Evolutionary conservation across 2,888 invertebrate genomes (phyloP), one percentile per base, ranked within the genome.

Genomic region (Yponomeuta plumbellus): DNA sequence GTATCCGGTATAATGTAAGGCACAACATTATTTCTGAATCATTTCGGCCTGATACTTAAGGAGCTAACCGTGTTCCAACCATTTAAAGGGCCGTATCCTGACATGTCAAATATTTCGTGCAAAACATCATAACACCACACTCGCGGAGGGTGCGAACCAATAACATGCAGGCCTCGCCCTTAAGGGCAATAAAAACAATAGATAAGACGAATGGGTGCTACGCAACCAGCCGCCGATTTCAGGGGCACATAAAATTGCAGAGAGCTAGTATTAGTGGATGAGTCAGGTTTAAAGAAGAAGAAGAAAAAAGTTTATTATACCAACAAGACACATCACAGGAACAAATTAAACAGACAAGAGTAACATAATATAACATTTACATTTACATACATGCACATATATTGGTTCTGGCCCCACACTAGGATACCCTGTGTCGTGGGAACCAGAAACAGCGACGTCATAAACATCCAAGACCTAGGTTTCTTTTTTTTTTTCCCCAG

Each of bases 171-270:
- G 44, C 44, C 44, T 52, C 17, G 17, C 44, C 44, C 44, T 13
- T 13, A 52, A 17, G 44, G 44, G 44, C 44, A 52, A 52, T 52
- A 52, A 52, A 52, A 52, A 52, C 44, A 52, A 52, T 52, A 52
- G 44, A 52, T 52, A 52, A 52, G 44, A 52, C 44, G 44, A 52
- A 52, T 52, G 44, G 44, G 44, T 52, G 17, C 44, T 52, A 52
- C 17, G 44, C 44, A 52, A 52, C 44, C 44, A 52, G 17, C 17
- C 44, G 44, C 17, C 44, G 44, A 52, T 52, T 52, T 52, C 44
- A 52, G 44, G 44, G 44, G 44, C 44, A 52, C 44, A 52, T 52
- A 52, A 52, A 52, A 52, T 52, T 17, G 17, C 44, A 52, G 13
- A 17, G 44, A 52, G 44, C 17, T 17, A 52, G 5, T 52, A 17